These are phyloP conservation scores for Drosophila kohkoa DNA, from an alignment of 1,140 invertebrate genomes.

Conservation along the genomic window DNA sequence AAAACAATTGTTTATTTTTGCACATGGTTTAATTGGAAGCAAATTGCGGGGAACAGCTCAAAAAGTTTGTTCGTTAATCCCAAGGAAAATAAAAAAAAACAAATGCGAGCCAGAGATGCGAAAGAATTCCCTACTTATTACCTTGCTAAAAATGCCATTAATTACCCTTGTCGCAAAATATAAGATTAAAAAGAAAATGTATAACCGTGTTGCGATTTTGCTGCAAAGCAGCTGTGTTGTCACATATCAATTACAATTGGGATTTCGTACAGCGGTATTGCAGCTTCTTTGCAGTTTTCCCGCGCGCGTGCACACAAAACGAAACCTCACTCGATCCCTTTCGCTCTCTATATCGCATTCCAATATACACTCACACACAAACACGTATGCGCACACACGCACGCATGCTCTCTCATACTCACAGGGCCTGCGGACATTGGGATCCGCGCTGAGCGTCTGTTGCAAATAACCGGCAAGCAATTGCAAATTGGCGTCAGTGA, in stretches of 20 bases:
- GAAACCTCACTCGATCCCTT: slow-evolving; percentile 21
- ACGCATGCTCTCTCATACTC: slow-evolving; percentile 75
- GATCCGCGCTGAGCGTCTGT: slow-evolving; percentile 95
- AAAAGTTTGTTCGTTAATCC: neutral
- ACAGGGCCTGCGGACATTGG: slow-evolving; percentile 93
- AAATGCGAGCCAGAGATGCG: no score
- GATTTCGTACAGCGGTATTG: slow-evolving; percentile 10
- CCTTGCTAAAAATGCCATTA: no score
- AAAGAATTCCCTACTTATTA: no score
- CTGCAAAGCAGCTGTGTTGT: no score
- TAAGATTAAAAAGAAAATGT: no score
- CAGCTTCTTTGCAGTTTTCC: slow-evolving; percentile 50
- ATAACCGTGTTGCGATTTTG: no score
- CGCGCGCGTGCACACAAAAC: slow-evolving; percentile 47
- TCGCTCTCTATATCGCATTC: slow-evolving; percentile 12
- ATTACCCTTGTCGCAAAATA: no score
- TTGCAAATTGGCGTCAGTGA: slow-evolving; percentile 92
- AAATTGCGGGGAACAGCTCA: neutral
- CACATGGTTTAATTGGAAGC: neutral
- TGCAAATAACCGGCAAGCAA: slow-evolving; percentile 93
- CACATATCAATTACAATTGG: no score
- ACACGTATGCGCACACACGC: slow-evolving; percentile 27
- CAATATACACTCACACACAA: slow-evolving; percentile 11
- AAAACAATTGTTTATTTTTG: neutral
- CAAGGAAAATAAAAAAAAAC: no score